Evolutionary conservation across 1,140 invertebrate species (phyloP).

Genomic region (Halesus radiatus): DNA sequence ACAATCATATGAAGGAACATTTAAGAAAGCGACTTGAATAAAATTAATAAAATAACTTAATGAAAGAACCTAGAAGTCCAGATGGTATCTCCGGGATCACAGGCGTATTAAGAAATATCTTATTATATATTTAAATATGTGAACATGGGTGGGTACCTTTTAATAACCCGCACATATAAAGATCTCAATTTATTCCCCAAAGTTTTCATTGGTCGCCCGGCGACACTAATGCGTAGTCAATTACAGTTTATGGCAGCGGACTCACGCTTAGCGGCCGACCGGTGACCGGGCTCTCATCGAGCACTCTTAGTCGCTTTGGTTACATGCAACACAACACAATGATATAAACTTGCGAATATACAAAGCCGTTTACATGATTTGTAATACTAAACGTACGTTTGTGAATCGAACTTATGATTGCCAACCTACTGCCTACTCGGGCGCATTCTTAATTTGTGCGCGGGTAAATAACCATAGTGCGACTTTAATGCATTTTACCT

Average conservation of each 20-base stretch:
- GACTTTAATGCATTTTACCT: too few species aligned
- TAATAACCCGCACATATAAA: constrained; percentile 13
- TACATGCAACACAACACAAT: constrained; percentile 24
- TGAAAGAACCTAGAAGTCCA: neutral
- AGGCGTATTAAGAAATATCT: neutral
- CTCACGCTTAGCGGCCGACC: constrained; percentile 3
- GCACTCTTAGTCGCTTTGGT: neutral
- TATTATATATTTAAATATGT: neutral
- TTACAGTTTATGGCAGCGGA: constrained; percentile 48
- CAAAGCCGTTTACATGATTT: constrained; percentile 42
- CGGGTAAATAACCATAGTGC: too few species aligned
- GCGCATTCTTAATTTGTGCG: too few species aligned
- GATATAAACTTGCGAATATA: constrained; percentile 53
- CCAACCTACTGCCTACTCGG: too few species aligned
- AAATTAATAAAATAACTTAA: constrained; percentile 8
- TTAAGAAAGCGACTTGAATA: neutral
- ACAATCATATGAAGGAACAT: too few species aligned
- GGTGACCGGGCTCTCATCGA: constrained; percentile 11
- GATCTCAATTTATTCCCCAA: constrained; percentile 38
- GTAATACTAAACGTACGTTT: constrained; percentile 8
- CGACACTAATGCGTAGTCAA: constrained; percentile 48
- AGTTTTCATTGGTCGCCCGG: constrained; percentile 44
- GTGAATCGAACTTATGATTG: too few species aligned
- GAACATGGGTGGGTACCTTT: neutral
- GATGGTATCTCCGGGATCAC: neutral